Percentiles rank a stretch among this genome's conserved stretches.
Evolutionary conservation across 2,888 invertebrate genomes (phyloP).

Genomic region (Antitype chi): DNA sequence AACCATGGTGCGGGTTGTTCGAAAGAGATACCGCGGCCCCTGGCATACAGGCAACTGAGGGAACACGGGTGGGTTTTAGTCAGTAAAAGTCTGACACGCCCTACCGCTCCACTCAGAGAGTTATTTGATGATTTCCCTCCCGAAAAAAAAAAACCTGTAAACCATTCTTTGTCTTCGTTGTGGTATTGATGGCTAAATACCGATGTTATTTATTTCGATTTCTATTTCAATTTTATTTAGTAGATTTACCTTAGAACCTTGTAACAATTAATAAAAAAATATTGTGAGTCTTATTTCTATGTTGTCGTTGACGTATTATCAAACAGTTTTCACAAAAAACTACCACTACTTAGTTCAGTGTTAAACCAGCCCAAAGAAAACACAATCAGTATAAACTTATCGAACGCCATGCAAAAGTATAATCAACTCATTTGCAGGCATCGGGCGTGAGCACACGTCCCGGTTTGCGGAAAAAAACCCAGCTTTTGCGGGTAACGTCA

Average conservation of each 20-base stretch:
- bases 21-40: no score
- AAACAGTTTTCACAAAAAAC: neutral
- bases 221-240: neutral
- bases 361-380: conserved; percentile 50
- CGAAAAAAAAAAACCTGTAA: no score
- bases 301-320: no score
- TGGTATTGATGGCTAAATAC: no score
- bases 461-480: conserved; percentile 57
- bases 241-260: neutral
- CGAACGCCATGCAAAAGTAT: conserved; percentile 52
- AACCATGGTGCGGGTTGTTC: no score
- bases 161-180: neutral
- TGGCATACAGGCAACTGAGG: no score
- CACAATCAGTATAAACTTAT: conserved; percentile 61
- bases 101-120: no score
- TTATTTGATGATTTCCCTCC: no score
- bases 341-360: conserved; percentile 14
- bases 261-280: neutral
- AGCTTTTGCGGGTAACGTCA: conserved; percentile 48
- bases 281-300: neutral
- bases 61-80: no score
- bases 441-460: conserved; percentile 44
- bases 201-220: neutral
- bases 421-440: conserved; percentile 64
- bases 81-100: no score